phyloP scores from a whole-genome alignment of 2,888 invertebrate genomes.

The Lasioglossum zephyrum region DNA sequence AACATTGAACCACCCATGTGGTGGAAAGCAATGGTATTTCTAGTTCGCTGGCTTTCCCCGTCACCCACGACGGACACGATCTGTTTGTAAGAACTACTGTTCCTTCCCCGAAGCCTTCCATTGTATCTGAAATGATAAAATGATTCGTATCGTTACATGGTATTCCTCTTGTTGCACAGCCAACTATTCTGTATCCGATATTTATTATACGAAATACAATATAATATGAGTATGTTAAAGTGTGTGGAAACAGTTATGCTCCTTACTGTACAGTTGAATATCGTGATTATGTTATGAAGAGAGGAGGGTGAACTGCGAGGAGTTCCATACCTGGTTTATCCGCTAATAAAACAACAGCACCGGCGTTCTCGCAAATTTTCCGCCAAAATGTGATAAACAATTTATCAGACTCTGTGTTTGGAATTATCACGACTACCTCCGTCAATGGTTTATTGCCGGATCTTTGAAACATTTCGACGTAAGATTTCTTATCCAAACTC shows the following conservation, averaged over 20 bases:
- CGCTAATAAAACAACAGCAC: constrained; percentile 79
- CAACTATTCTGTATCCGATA: background rate
- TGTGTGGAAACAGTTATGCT: too few relatives aligned
- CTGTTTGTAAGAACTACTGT: constrained; percentile 87
- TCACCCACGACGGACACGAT: constrained; percentile 87
- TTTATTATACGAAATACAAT: background rate
- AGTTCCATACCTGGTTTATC: constrained; percentile 72
- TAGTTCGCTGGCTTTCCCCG: constrained; percentile 85
- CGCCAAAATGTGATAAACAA: constrained; percentile 88
- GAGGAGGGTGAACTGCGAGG: background rate
- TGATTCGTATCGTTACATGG: background rate
- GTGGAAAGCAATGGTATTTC: constrained; percentile 89
- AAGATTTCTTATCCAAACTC: constrained; percentile 85
- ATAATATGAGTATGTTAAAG: background rate
- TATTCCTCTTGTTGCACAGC: constrained; percentile 69
- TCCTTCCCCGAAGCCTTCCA: constrained; percentile 73
- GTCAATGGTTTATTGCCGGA: constrained; percentile 75
- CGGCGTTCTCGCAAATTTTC: constrained; percentile 87
- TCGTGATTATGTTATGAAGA: background rate
- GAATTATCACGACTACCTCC: constrained; percentile 76
- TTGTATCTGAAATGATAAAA: constrained; percentile 69
- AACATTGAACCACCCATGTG: constrained; percentile 89
- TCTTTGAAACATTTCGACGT: constrained; percentile 82
- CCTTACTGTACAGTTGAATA: background rate
- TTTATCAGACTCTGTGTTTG: constrained; percentile 81